Percentiles rank a stretch among this genome's conserved stretches.
phyloP scores from a whole-genome alignment of 1,140 invertebrate genomes.

The Chymomyza costata region DNA sequence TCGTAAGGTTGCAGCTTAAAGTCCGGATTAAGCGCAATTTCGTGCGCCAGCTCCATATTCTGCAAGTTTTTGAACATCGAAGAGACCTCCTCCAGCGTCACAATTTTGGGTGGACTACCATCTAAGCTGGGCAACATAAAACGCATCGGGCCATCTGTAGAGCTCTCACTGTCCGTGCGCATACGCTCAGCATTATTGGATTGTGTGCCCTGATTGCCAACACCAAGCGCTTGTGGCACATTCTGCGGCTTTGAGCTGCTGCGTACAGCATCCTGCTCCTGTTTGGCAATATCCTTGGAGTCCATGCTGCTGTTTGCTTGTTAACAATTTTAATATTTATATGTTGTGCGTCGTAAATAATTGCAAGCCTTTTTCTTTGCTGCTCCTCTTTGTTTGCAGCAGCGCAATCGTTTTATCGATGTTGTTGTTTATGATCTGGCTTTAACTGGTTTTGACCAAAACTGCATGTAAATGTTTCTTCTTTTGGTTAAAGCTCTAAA shows the following conservation, averaged over 20 bases:
- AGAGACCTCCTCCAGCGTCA: conserved; percentile 92
- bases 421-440: conserved; percentile 1
- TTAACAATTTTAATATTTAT: background rate
- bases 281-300: conserved; percentile 31
- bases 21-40: conserved; percentile 94
- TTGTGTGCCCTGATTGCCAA: no score
- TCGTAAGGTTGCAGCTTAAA: conserved; percentile 91
- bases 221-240: background rate
- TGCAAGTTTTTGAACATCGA: conserved; percentile 91
- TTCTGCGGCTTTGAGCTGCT: background rate
- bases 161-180: conserved; percentile 71
- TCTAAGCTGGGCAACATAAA: conserved; percentile 76
- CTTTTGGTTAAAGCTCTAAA: no score
- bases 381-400: conserved; percentile 1
- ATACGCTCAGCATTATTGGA: conserved; percentile 31
- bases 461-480: no score
- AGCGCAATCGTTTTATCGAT: background rate
- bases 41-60: conserved; percentile 96
- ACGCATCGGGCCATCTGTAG: conserved; percentile 55
- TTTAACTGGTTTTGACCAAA: no score
- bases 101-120: conserved; percentile 90
- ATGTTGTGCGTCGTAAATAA: conserved; percentile 10
- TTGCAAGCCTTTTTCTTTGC: conserved; percentile 1
- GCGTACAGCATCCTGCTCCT: no score
- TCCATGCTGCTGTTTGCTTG: conserved; percentile 27